Evolutionary conservation across 2,888 invertebrate species (phyloP).

Genomic region (Caenorhabditis wallacei): DNA sequence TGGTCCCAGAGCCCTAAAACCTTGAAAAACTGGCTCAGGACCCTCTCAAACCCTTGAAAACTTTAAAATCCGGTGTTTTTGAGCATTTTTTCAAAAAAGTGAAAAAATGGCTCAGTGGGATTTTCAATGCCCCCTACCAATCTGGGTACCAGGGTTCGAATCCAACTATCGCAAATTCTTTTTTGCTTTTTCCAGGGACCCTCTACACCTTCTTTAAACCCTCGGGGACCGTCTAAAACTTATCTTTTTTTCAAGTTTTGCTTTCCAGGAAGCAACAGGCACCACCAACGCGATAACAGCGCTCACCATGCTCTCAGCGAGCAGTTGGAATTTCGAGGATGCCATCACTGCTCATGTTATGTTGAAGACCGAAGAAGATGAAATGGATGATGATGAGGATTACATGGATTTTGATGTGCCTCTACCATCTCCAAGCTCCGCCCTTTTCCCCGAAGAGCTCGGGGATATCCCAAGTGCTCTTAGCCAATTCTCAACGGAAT

Average conservation of each 20-base stretch:
- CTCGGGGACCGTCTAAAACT: not conserved
- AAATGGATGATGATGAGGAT: not conserved
- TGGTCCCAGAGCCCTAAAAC: too few relatives aligned
- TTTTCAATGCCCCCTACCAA: too few relatives aligned
- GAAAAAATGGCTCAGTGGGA: too few relatives aligned
- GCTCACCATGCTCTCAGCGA: too few relatives aligned
- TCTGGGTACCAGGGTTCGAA: too few relatives aligned
- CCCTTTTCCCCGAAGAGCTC: not conserved
- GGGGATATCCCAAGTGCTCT: not conserved
- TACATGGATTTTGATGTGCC: not conserved
- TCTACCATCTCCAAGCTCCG: not conserved
- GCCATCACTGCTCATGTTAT: too few relatives aligned
- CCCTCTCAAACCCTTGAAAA: not conserved
- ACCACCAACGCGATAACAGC: too few relatives aligned
- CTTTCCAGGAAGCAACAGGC: slow-evolving; percentile 88
- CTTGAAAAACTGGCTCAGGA: too few relatives aligned
- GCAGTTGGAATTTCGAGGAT: too few relatives aligned
- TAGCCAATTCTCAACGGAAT: not conserved
- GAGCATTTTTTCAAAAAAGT: not conserved
- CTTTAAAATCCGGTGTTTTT: not conserved
- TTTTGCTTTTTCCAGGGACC: too few relatives aligned
- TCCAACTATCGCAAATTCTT: too few relatives aligned
- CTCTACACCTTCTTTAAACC: not conserved
- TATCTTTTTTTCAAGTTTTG: too few relatives aligned
- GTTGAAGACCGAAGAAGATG: not conserved